Base-by-base conservation (phyloP, 2,113 vertebrate genomes). In the Lamprologus ornatipinnis region DNA sequence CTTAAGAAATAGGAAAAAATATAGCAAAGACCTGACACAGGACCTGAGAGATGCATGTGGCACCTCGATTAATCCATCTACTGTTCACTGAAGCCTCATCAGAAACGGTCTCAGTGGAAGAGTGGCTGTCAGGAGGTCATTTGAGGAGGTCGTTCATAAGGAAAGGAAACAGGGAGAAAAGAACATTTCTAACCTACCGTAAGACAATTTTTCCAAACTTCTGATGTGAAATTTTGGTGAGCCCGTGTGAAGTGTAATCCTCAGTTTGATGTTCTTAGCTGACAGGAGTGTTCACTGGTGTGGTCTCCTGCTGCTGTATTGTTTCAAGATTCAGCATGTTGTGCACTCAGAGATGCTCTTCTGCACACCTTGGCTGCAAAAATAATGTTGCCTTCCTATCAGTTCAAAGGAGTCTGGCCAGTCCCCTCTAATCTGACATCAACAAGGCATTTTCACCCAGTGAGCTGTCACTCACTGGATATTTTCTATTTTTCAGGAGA, bases 201-300 rank as follows among this genome's bases (percentile, higher is more conserved):
- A 0, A 73, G 40, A 11, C 14, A 0, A 47, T 47, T 28, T 73
- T 47, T 0, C 9, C 21, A 75, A 75, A 42, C 65, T 51, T 6
- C 28, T 19, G 2, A 33, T 60, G 28, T 31, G 15, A 9, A 33
- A 10, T 60, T 60, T 60, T 60, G 28, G 14, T 60, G 14, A 33
- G 28, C 28, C 28, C 2, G 2, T 63, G 4, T 19, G 6, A 47
- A 28, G 14, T 75, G 4, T 47, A 75, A 45, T 17, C 68, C 68
- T 28, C 40, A 28, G 23, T 75, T 47, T 75, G 14, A 26, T 26
- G 68, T 75, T 75, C 40, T 28, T 47, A 17, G 68, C 40, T 47
- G 37, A 45, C 37, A 73, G 65, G 21, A 17, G 21, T 47, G 4
- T 28, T 19, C 15, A 10, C 14, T 17, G 14, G 40, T 75, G 70